Base-by-base conservation (phyloP, 2,113 vertebrate species). In the Microcebus ravelobensis region DNA sequence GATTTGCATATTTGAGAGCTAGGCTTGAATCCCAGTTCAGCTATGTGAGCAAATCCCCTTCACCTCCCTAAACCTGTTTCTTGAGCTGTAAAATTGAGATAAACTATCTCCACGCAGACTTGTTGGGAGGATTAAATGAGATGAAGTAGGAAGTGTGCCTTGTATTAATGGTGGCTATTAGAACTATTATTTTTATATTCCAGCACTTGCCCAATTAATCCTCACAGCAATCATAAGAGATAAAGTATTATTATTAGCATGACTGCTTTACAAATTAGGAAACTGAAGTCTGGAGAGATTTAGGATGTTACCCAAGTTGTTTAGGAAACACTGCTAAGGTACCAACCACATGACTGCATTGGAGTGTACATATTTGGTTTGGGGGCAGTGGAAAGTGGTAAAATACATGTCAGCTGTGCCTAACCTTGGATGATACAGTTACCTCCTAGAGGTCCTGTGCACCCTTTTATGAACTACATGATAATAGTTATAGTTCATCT, bases 21-120 rank as follows among this genome's bases (percentile, higher is more conserved):
- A 61, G 42, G 63, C 68, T 17, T 57, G 39, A 93, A 74, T 79
- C 39, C 48, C 81, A 55, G 8, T 45, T 90, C 34, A 95, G 31
- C 31, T 65, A 52, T 36, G 57, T 95, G 36, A 79, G 31, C 57
- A 89, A 86, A 87, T 83, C 87, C 55, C 63, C 36, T 95, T 88
- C 34, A 48, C n/a, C 10, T 83, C 34, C 48, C 11, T 68, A 7
- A 84, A 27, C 25, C 50, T 67, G 6, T 77, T 96, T 89, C 27
- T 76, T 92, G 45, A 92, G 45, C 61, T 79, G 45, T 87, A 94
- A 89, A 85, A 61, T 1, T 76, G 21, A 93, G 70, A 84, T 70
- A 74, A 88, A 91, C 39, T 39, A 92, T 83, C n/a, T 74, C 50
- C 31, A n/a, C 1, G 23, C 4, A 92, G 90, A 70, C n/a, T 87